phyloP scores from a whole-genome alignment of 2,113 vertebrate species.

The Cottus gobio region DNA sequence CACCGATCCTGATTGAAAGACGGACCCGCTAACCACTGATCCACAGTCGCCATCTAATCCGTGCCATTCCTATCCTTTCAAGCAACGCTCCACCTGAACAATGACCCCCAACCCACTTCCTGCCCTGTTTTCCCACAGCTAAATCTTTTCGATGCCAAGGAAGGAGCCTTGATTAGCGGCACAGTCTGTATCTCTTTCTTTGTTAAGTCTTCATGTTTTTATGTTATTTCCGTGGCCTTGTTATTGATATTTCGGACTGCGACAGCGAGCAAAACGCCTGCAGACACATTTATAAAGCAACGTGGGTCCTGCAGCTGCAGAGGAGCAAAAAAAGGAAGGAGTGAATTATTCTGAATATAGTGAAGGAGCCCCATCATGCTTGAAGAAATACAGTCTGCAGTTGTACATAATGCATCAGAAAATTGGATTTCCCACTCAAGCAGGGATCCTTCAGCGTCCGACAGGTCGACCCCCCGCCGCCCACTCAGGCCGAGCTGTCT shows the following conservation, averaged over 20 bases:
- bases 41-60: no score
- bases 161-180: constrained; percentile 39
- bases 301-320: background rate
- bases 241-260: background rate
- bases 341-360: background rate
- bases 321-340: background rate
- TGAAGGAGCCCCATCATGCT: background rate
- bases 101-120: background rate
- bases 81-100: constrained; percentile 41
- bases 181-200: background rate
- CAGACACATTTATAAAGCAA: background rate
- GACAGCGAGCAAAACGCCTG: background rate
- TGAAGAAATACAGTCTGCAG: background rate
- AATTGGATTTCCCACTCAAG: constrained; percentile 7
- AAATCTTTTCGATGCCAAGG: constrained; percentile 28
- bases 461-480: background rate
- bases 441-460: constrained; percentile 1
- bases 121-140: constrained; percentile 27
- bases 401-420: constrained; percentile 7
- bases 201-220: background rate
- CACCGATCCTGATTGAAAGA: no score
- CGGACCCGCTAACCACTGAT: no score
- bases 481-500: constrained; percentile 14
- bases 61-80: constrained; percentile 47
- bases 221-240: background rate